Evolutionary conservation across 2,888 invertebrate genomes (phyloP), one percentile per base, ranked within the genome.

Genomic region (Drymonia ruficornis): DNA sequence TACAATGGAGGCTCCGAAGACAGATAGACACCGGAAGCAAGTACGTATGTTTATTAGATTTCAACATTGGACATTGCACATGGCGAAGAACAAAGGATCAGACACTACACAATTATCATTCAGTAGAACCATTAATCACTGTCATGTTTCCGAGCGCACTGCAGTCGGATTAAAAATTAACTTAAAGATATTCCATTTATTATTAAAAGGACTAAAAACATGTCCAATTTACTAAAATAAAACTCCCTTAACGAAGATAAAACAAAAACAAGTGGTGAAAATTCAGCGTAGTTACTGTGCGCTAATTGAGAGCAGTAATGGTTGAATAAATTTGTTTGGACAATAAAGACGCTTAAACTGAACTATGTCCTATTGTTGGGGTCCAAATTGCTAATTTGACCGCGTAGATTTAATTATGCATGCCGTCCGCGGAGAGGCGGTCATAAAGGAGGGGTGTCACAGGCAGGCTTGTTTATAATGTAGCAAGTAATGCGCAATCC

Each of bases 361-460:
- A 87, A 91, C 89, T 89, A 87, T 86, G 85, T 83, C 81, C 87
- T 86, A 85, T 88, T 89, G 87, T 86, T 81, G 74, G 80, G 84
- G 82, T 84, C 84, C 86, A 89, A 91, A 87, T 87, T 83, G 87
- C 89, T 91, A 91, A 91, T 91, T 92, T 91, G 89, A 88, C 90
- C 90, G 87, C 88, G 80, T 82, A 88, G 88, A 91, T 91, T 91
- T 91, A 91, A 92, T 92, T 92, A 92, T 91, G 91, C 89, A 92
- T 90, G 84, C 89, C 83, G 83, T 80, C 83, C 81, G 80, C 76
- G 72, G 82, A 80, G 85, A 78, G 82, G 84, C 83, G 84, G 82
- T 79, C 84, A 84, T 87, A 87, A 89, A 87, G 81, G 87, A 83
- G 85, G 86, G 84, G 84, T 88, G 89, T 89, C 89, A 87, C 88